A percentile compares a stretch with the other conserved stretches of the same genome.
Evolutionary conservation across 2,113 vertebrate species (phyloP).

Genomic region (Plecturocebus donacophilus): DNA sequence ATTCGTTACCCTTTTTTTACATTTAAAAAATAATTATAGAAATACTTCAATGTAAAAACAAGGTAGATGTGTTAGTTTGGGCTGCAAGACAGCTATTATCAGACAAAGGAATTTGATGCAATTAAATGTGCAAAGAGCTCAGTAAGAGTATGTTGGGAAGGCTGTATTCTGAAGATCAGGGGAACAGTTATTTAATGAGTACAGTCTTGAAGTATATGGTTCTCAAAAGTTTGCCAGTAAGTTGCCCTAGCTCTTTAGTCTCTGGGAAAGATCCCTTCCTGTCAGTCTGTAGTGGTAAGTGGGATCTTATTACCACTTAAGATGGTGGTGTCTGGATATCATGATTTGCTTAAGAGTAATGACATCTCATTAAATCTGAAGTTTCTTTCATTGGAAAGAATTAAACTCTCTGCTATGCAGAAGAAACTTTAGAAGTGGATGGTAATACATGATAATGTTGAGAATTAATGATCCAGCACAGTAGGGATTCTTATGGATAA

Average conservation of each 20-base stretch:
- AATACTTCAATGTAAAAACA: slow-evolving; percentile 25
- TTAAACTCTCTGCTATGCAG: not conserved
- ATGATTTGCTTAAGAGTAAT: not conserved
- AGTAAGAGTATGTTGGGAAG: not conserved
- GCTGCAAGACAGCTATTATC: not conserved
- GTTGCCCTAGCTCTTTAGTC: not conserved
- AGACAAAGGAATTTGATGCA: not conserved
- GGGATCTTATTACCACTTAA: not conserved
- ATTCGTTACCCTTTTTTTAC: not conserved
- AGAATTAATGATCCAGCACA: not conserved
- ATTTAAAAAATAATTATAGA: not conserved
- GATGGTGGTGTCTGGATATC: not conserved
- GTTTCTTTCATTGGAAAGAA: slow-evolving; percentile 14
- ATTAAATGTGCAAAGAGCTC: not conserved
- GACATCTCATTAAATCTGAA: slow-evolving; percentile 6
- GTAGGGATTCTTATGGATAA: not conserved
- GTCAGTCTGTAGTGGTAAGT: not conserved
- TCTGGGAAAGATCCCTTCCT: not conserved
- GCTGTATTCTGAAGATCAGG: not conserved
- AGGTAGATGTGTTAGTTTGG: not conserved
- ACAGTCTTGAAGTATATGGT: not conserved
- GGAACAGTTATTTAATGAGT: not conserved
- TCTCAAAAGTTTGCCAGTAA: slow-evolving; percentile 11
- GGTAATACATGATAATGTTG: not conserved
- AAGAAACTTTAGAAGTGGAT: not conserved